Evolutionary conservation across 2,888 invertebrate species (phyloP).

Genomic region (Halocaridina rubra): DNA sequence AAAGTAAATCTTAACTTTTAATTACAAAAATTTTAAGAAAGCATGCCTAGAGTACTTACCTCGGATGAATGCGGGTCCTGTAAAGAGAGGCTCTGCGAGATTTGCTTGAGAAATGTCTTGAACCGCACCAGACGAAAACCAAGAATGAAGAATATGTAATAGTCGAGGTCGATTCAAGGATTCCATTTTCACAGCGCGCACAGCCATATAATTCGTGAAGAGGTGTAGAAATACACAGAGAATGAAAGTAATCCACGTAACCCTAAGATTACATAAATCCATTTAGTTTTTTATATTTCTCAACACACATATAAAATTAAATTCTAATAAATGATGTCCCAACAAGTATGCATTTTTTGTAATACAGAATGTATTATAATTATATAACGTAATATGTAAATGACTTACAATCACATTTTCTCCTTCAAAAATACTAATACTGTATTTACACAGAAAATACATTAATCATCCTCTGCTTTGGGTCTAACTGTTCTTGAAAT

Average conservation of each 20-base stretch:
- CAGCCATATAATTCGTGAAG: constrained; percentile 87
- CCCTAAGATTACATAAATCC: too few relatives aligned
- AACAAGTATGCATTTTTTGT: too few relatives aligned
- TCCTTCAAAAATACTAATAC: too few relatives aligned
- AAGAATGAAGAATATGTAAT: constrained; percentile 77
- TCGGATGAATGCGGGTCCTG: constrained; percentile 68
- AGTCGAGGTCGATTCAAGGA: constrained; percentile 86
- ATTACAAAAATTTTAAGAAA: background rate
- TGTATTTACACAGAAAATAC: too few relatives aligned
- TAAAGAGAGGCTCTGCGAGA: constrained; percentile 77
- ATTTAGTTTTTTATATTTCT: too few relatives aligned
- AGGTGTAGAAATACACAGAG: constrained; percentile 83
- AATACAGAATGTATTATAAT: too few relatives aligned
- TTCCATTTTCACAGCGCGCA: constrained; percentile 81
- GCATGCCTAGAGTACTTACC: constrained; percentile 11
- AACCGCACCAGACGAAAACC: constrained; percentile 75
- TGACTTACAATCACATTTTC: too few relatives aligned
- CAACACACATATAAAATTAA: too few relatives aligned
- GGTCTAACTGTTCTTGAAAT: too few relatives aligned
- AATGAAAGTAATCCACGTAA: constrained; percentile 80
- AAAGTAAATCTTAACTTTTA: background rate
- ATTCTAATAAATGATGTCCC: too few relatives aligned
- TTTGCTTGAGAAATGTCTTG: constrained; percentile 78
- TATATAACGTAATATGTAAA: too few relatives aligned
- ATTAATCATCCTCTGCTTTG: too few relatives aligned